Base-by-base conservation (phyloP, 2,888 invertebrate genomes). In the Electrophaes corylata region DNA sequence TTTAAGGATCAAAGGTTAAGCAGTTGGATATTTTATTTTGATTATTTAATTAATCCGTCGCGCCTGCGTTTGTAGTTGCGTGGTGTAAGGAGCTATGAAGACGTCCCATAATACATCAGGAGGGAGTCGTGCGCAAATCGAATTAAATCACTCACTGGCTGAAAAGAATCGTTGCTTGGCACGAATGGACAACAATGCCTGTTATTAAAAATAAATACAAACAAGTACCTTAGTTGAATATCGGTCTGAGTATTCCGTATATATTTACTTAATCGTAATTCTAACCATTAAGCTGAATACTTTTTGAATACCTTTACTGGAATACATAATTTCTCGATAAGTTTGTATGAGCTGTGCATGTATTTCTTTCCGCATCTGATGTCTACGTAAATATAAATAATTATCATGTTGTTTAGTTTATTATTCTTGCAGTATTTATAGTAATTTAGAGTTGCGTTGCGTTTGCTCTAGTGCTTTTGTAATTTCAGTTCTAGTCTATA, bases 171-270 rank as follows among this genome's bases (percentile, higher is more conserved):
- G 88, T 78, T 85, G 70, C 87, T 87, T 88, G 72, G 79, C 90
- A 91, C 88, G 90, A 89, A 90, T 82, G 84, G 74, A 84, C 81
- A 87, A 88, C 88, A 87, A 84, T 86, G 86, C 81, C 83, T 89
- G 88, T 88, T 88, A 90, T 90, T 89, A 89, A 84, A 88, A 84
- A 49, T 49, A 49, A 48, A 40, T 49, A 49, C 49, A 29, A 11
- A 3, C 40, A 41, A 29, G 39, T 31, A 12, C 3, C 12, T 20
- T 18, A 4, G 16, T 6, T 10, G 26, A 40, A 14, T 18, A 10
- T 10, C 18, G 31, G 31, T 16, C 6, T 31, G 6, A 19, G 18
- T n/a, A n/a, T 31, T 45, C 16, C 31, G 29, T 45, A 45, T n/a
- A 29, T 14, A 16, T 3, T 2, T 2, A 5, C 3, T 43, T 20